Percentiles rank a stretch among this genome's conserved stretches.
Conservation (phyloP, 2,797 vertebrate species). For the Nothura maculosa region DNA sequence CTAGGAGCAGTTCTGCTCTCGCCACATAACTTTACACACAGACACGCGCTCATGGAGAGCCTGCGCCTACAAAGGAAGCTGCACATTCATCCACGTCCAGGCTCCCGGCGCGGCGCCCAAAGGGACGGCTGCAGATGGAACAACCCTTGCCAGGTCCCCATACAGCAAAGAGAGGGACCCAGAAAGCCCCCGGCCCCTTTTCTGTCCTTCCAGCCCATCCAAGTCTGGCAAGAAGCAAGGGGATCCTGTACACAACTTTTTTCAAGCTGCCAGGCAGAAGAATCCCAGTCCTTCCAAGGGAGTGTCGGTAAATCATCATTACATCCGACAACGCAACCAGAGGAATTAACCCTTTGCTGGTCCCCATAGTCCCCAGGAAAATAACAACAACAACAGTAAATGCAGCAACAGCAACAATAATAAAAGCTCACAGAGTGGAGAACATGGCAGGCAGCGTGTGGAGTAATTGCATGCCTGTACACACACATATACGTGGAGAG, state of each 20-base stretch:
- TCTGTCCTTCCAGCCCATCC: not conserved
- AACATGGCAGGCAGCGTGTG: not conserved
- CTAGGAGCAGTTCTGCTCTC: not conserved
- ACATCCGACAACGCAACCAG: slow-evolving; percentile 66
- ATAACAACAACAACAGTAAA: not conserved
- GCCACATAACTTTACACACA: not conserved
- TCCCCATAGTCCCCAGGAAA: not conserved
- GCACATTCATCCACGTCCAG: not conserved
- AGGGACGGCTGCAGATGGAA: not conserved
- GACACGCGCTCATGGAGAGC: not conserved
- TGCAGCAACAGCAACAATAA: not conserved
- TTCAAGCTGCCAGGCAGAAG: slow-evolving; percentile 62
- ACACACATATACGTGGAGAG: accelerated
- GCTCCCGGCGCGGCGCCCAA: not conserved
- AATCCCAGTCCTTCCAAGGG: slow-evolving; percentile 70
- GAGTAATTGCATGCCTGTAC: accelerated
- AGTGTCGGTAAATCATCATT: slow-evolving; percentile 72
- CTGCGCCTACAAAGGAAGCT: not conserved
- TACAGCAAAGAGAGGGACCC: not conserved
- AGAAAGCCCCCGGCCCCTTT: not conserved
- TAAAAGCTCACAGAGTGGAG: not conserved
- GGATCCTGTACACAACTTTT: slow-evolving; percentile 51
- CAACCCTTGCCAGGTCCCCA: not conserved
- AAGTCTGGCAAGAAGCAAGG: not conserved
- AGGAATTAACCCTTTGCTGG: slow-evolving; percentile 53